Conservation (phyloP, 2,797 vertebrate genomes). For the Notoglanidium macrostoma region DNA sequence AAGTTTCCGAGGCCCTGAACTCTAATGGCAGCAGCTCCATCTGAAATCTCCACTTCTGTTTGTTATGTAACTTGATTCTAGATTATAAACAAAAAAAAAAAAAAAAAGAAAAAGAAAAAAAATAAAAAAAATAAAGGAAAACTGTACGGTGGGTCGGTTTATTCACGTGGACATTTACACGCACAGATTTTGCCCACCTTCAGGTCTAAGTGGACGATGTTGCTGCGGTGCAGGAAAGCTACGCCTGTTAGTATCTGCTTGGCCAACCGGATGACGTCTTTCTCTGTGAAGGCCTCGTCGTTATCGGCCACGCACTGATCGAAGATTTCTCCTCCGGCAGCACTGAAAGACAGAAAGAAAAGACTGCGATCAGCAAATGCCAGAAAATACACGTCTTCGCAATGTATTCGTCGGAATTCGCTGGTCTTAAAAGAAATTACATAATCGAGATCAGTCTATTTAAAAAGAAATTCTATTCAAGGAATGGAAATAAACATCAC, state of each 20-base stretch:
- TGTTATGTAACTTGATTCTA: not conserved
- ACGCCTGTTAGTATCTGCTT: constrained; percentile 80
- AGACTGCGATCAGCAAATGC: not conserved
- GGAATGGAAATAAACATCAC: not conserved
- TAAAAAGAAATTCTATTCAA: not conserved
- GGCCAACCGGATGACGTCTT: constrained; percentile 79
- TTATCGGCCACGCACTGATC: constrained; percentile 81
- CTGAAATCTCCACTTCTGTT: not conserved
- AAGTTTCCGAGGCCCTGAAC: constrained; percentile 11
- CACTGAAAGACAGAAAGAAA: constrained; percentile 64
- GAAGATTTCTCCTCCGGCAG: constrained; percentile 84
- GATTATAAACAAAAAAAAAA: not conserved
- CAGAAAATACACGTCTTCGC: not conserved
- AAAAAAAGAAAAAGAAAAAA: too few species aligned
- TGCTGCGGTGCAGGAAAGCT: constrained; percentile 78
- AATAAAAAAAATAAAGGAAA: not conserved
- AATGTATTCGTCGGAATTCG: not conserved
- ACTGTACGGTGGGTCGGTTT: not conserved
- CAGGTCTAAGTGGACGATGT: constrained; percentile 82
- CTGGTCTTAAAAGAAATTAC: not conserved
- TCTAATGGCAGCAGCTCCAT: not conserved
- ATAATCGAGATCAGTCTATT: not conserved
- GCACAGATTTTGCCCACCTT: constrained; percentile 70
- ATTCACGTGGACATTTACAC: not conserved
- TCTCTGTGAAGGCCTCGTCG: constrained; percentile 83